These are phyloP conservation scores for Heliconius cydno DNA, from an alignment of 2,888 invertebrate species.

Conservation along the genomic window DNA sequence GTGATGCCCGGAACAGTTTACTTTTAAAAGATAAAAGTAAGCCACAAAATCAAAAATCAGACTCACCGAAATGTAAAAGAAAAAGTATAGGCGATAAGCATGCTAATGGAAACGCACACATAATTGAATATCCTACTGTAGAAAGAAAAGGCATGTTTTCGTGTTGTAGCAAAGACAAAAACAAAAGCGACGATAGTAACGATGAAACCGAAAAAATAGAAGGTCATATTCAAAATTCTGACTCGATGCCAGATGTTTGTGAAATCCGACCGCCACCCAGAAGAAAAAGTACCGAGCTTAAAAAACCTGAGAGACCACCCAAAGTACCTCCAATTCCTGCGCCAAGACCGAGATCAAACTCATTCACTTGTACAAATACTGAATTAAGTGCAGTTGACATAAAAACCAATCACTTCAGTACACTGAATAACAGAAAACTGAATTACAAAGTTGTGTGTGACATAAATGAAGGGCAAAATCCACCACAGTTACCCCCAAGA, in stretches of 20 bases:
- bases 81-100: conserved; percentile 75
- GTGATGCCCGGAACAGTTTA: conserved; percentile 80
- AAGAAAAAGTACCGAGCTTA: conserved; percentile 80
- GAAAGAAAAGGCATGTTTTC: conserved; percentile 89
- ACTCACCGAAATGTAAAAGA: conserved; percentile 77
- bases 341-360: conserved; percentile 83
- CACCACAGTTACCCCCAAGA: conserved; percentile 83
- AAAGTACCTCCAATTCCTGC: conserved; percentile 82
- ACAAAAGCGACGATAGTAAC: conserved; percentile 78
- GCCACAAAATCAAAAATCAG: conserved; percentile 65
- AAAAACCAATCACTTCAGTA: conserved; percentile 73
- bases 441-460: conserved; percentile 78
- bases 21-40: conserved; percentile 77
- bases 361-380: conserved; percentile 77
- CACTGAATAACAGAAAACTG: conserved; percentile 73
- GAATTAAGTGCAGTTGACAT: conserved; percentile 76
- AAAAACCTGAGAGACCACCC: conserved; percentile 87
- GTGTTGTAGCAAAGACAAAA: conserved; percentile 86
- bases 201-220: conserved; percentile 74
- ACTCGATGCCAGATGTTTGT: conserved; percentile 76
- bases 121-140: conserved; percentile 89
- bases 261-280: conserved; percentile 86
- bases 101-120: conserved; percentile 76
- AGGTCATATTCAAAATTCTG: conserved; percentile 68
- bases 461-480: conserved; percentile 71